Conservation (phyloP, 2,888 invertebrate species). For the Lydus trimaculatus region DNA sequence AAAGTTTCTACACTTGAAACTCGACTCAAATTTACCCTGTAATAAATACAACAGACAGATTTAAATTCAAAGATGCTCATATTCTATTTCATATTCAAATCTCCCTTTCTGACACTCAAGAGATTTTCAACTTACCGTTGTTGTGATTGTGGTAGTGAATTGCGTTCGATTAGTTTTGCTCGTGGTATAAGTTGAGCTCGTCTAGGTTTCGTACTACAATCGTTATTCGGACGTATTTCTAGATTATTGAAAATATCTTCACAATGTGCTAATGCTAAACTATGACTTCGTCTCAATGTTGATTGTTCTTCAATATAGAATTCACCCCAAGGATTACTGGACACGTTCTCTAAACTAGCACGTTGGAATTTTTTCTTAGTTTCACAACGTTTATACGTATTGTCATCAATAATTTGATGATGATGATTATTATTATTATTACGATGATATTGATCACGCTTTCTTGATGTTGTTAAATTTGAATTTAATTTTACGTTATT, state of each 20-base stretch:
- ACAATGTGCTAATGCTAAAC: constrained; percentile 66
- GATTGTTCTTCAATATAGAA: constrained; percentile 35
- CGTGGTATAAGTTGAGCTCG: constrained; percentile 82
- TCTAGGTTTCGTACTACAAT: constrained; percentile 49
- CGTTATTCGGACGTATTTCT: constrained; percentile 68
- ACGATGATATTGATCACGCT: constrained; percentile 2
- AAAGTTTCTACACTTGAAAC: constrained; percentile 49
- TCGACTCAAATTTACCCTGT: constrained; percentile 42
- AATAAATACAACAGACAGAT: constrained; percentile 22
- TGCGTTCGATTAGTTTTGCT: constrained; percentile 79
- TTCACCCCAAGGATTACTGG: constrained; percentile 50
- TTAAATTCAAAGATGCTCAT: no score
- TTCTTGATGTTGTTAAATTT: constrained; percentile 47
- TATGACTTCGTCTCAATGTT: constrained; percentile 46
- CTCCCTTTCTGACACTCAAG: not conserved
- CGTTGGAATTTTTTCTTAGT: constrained; percentile 36
- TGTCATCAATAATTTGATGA: constrained; percentile 31
- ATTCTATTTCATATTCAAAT: no score
- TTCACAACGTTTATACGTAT: constrained; percentile 33
- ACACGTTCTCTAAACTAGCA: constrained; percentile 58
- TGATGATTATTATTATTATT: no score
- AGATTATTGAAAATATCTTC: constrained; percentile 78
- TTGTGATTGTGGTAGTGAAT: constrained; percentile 56
- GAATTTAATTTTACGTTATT: constrained; percentile 54
- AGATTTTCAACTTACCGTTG: not conserved